A percentile compares a stretch with the other conserved stretches of the same genome.
phyloP scores from a whole-genome alignment of 2,113 vertebrate species.

The Corynorhinus townsendii region DNA sequence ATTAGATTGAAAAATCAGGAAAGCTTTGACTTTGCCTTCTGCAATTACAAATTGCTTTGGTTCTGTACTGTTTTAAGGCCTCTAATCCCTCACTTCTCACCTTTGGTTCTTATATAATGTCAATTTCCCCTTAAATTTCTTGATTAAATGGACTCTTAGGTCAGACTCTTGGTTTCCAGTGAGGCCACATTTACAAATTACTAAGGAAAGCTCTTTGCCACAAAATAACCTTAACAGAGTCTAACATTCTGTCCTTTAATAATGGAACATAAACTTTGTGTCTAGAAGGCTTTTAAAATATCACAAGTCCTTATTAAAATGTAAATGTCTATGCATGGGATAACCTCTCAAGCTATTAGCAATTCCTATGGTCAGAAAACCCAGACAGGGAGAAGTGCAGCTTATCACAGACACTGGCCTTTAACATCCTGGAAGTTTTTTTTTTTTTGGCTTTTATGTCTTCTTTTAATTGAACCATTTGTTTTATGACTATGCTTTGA shows the following conservation, averaged over 20 bases:
- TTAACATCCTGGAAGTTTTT: not conserved
- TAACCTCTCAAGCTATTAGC: constrained; percentile 49
- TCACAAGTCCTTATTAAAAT: constrained; percentile 62
- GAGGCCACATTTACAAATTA: constrained; percentile 32
- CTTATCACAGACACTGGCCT: constrained; percentile 8
- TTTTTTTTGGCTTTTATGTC: not conserved
- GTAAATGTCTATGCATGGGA: constrained; percentile 42
- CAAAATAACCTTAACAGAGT: constrained; percentile 32
- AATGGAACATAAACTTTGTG: constrained; percentile 39
- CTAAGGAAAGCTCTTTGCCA: not conserved
- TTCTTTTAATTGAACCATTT: constrained; percentile 38
- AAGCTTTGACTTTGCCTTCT: constrained; percentile 12
- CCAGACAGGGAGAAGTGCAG: not conserved
- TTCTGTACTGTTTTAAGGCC: not conserved
- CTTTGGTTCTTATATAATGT: constrained; percentile 19
- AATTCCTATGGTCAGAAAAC: constrained; percentile 39
- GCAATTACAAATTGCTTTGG: not conserved
- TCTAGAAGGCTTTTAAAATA: constrained; percentile 61
- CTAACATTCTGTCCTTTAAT: constrained; percentile 58
- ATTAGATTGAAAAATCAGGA: not conserved
- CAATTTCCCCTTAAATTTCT: constrained; percentile 15
- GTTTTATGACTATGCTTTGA: constrained; percentile 19
- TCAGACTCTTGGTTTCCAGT: constrained; percentile 36
- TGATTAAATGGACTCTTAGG: constrained; percentile 48
- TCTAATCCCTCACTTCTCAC: not conserved